A percentile compares a stretch with the other conserved stretches of the same genome.
These are phyloP conservation scores for Elachura formosa DNA, from an alignment of 2,113 vertebrate species.

Conservation along the genomic window DNA sequence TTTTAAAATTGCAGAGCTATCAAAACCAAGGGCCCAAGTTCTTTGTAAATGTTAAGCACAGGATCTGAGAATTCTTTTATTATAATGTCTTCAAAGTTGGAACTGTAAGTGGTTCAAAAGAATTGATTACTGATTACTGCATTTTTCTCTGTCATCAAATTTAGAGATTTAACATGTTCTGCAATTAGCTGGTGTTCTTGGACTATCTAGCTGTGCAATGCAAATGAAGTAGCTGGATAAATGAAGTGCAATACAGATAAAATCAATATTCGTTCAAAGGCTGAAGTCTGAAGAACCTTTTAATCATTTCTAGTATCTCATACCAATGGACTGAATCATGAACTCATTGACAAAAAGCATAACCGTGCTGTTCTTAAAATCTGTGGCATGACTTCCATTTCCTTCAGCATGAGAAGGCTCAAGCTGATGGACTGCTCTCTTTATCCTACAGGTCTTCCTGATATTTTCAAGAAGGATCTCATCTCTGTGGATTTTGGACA, in stretches of 20 bases:
- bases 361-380: background rate
- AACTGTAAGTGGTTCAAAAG: background rate
- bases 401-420: background rate
- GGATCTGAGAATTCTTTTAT: background rate
- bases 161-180: background rate
- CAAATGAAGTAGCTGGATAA: background rate
- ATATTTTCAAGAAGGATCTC: background rate
- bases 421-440: background rate
- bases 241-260: background rate
- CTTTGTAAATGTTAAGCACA: background rate
- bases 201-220: background rate
- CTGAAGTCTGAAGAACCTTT: background rate
- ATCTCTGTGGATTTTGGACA: background rate
- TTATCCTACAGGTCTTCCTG: background rate
- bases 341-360: background rate
- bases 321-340: background rate
- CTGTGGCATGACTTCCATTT: background rate
- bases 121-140: background rate
- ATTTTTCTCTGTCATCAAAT: background rate
- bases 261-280: background rate
- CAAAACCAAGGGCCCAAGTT: background rate
- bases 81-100: background rate
- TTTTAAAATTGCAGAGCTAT: background rate
- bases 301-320: background rate
- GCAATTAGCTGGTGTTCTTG: background rate